Evolutionary conservation across 1,140 invertebrate species (phyloP), one percentile per base, ranked within the genome.

Genomic region (Drosophila nigrodunni): DNA sequence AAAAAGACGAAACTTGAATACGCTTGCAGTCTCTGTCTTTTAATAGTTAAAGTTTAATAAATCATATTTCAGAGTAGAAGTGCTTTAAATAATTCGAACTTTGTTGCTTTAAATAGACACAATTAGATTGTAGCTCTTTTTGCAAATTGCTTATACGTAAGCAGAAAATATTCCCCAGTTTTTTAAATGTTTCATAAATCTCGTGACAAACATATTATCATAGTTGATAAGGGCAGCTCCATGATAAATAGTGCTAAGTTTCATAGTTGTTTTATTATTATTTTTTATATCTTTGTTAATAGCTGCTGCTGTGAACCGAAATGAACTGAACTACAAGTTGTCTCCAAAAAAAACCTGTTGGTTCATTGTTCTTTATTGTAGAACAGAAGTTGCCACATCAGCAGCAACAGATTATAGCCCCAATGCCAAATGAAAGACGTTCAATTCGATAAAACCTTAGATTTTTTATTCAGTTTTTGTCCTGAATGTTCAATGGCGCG

Each of bases 301-400:
- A 74, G 25, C 44, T 46, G 37, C 37, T 37, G 37, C 46, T 65
- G 70, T 13, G 47, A 64, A 70, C 61, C 35, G 50, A 59, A 77
- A 65, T 57, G 59, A 70, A 72, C 61, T 77, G 43, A 82, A 88
- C 83, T 78, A 78, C 71, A 87, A 70, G 67, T 68, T 52, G 57
- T 70, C 34, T 58, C 25, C n/a, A 18, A 30, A 30, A 25, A 25
- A 79, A 82, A 87, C 83, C 66, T 39, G 76, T 87, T 87, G 62
- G 41, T 55, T 35, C 60, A 49, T 71, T 47, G 67, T 62, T 62
- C 47, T 39, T 21, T 6, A 47, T 39, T 18, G 2, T 61, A 47
- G 44, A 25, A 11, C 37, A 41, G 18, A 41, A 58, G 30, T 54
- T 57, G 34, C 34, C 46, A 49, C 18, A 39, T 46, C 46, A 39